Conservation (phyloP, 2,797 vertebrate genomes). For the Hypotaenidia philippensis region DNA sequence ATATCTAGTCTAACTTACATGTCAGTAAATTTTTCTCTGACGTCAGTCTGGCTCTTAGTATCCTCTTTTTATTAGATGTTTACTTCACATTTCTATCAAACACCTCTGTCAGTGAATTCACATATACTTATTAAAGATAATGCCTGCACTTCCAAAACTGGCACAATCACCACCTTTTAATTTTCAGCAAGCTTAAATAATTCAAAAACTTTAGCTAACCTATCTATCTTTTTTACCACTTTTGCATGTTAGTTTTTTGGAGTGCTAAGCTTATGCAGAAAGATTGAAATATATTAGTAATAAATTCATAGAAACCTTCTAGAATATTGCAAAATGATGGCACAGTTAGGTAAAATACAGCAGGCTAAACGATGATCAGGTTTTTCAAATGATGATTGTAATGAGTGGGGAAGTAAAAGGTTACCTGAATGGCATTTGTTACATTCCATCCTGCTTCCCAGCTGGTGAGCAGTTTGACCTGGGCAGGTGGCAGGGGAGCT, state of each 20-base stretch:
- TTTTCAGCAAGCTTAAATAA: slow-evolving; percentile 27
- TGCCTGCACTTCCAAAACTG: background rate
- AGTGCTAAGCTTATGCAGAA: slow-evolving; percentile 22
- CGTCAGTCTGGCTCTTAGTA: background rate
- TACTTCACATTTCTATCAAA: slow-evolving; percentile 17
- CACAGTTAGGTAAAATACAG: background rate
- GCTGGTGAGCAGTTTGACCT: slow-evolving; percentile 71
- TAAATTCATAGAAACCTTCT: slow-evolving; percentile 4
- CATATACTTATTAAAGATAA: slow-evolving; percentile 46
- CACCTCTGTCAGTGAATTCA: background rate
- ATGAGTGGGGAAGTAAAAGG: background rate
- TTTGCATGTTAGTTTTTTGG: background rate
- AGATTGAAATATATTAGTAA: slow-evolving; percentile 9
- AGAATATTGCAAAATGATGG: slow-evolving; percentile 1
- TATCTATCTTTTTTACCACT: background rate
- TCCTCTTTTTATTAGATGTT: slow-evolving; percentile 24
- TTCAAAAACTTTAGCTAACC: background rate
- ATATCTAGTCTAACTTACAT: slow-evolving; percentile 10
- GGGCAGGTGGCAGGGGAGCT: background rate
- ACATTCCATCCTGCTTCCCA: slow-evolving; percentile 85
- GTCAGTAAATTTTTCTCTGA: slow-evolving; percentile 28
- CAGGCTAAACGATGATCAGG: background rate
- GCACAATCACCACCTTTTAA: slow-evolving; percentile 44
- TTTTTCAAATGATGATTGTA: background rate
- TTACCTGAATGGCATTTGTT: slow-evolving; percentile 82